Conservation (phyloP, 2,113 vertebrate genomes). For the Saccopteryx bilineata region DNA sequence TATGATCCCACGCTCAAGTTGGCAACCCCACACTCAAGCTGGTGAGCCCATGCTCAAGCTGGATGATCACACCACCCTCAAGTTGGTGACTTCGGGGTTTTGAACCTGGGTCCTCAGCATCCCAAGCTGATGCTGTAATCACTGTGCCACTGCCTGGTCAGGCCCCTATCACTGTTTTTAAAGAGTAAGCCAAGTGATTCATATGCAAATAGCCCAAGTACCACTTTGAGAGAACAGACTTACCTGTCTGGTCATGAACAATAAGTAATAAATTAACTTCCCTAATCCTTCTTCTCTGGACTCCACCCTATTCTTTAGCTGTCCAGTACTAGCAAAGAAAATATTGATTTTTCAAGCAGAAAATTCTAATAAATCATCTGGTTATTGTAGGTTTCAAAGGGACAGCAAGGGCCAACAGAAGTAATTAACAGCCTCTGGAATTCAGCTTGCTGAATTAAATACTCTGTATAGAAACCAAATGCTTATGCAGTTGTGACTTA, state of each 20-base stretch:
- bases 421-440: neutral
- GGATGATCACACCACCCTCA: no score
- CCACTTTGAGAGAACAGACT: slow-evolving; percentile 21
- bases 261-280: slow-evolving; percentile 37
- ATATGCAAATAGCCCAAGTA: neutral
- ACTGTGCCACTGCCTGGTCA: no score
- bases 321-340: slow-evolving; percentile 57
- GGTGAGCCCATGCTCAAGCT: no score
- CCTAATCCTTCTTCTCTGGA: slow-evolving; percentile 22
- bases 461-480: slow-evolving; percentile 44
- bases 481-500: neutral
- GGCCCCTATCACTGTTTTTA: neutral
- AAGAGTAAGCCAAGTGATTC: neutral
- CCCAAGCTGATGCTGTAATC: no score
- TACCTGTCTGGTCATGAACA: slow-evolving; percentile 10
- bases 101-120: no score
- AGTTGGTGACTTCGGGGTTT: no score
- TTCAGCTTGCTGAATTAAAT: slow-evolving; percentile 43
- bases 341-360: slow-evolving; percentile 51
- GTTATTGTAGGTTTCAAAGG: slow-evolving; percentile 25
- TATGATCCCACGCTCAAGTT: no score
- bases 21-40: no score
- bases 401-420: neutral
- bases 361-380: slow-evolving; percentile 54
- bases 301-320: slow-evolving; percentile 42